A percentile compares a stretch with the other conserved stretches of the same genome.
Conservation (phyloP, 2,888 invertebrate species). For the Heteropelma amictum region DNA sequence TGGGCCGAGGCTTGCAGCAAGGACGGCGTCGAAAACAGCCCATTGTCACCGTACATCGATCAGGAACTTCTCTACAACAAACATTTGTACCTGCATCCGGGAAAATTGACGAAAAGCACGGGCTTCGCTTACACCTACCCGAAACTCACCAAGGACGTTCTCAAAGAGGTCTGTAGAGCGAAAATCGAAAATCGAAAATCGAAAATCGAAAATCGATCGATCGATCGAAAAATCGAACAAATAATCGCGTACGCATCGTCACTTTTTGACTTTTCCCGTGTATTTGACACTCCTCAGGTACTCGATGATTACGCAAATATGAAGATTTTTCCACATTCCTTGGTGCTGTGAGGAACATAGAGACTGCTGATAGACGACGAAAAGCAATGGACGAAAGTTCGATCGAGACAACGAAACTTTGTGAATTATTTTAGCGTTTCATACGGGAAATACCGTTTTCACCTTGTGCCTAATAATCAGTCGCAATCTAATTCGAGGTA, state of each 20-base stretch:
- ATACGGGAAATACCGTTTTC: slow-evolving; percentile 61
- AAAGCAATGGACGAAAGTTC: slow-evolving; percentile 48
- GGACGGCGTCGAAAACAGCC: slow-evolving; percentile 89
- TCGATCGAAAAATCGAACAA: not conserved
- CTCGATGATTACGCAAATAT: slow-evolving; percentile 89
- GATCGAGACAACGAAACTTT: slow-evolving; percentile 26
- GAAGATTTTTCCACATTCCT: slow-evolving; percentile 89
- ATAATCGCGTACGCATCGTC: not conserved
- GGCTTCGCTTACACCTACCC: slow-evolving; percentile 83
- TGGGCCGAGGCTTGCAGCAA: slow-evolving; percentile 93
- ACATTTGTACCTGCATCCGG: slow-evolving; percentile 87
- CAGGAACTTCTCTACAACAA: slow-evolving; percentile 90
- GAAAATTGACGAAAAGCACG: slow-evolving; percentile 80
- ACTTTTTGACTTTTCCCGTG: slow-evolving; percentile 30
- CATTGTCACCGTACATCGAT: slow-evolving; percentile 92
- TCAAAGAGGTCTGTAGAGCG: slow-evolving; percentile 80
- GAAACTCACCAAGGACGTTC: slow-evolving; percentile 81
- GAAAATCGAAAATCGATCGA: not conserved
- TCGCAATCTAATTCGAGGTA: slow-evolving; percentile 45
- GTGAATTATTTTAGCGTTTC: slow-evolving; percentile 35
- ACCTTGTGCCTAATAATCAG: slow-evolving; percentile 74
- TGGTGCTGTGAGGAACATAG: slow-evolving; percentile 80
- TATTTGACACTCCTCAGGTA: slow-evolving; percentile 79
- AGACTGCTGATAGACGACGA: slow-evolving; percentile 46
- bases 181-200: not conserved